These are phyloP conservation scores for Lordiphosa fenestrarum DNA, from an alignment of 2,888 invertebrate species.

Conservation along the genomic window DNA sequence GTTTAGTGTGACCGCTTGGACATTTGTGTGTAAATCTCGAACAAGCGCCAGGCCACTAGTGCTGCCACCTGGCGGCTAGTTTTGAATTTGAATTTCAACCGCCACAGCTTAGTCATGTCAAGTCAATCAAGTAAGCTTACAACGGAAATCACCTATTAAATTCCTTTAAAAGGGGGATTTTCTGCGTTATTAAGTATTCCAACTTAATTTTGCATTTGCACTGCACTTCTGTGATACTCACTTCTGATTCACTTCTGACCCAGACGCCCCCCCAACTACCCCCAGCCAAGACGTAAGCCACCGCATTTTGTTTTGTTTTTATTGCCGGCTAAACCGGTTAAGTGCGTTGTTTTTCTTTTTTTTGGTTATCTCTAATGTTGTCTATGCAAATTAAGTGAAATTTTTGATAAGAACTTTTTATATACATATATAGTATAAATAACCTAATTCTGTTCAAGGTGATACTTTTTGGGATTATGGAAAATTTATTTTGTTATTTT, in stretches of 20 bases:
- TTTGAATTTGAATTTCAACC: not conserved
- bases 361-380: conserved; percentile 1
- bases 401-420: not conserved
- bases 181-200: not conserved
- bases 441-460: too few relatives aligned
- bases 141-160: not conserved
- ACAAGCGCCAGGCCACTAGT: too few relatives aligned
- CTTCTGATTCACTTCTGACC: conserved; percentile 27
- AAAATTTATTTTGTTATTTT: not conserved
- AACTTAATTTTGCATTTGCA: conserved; percentile 14
- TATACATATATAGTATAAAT: too few relatives aligned
- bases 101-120: too few relatives aligned
- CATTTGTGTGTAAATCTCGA: not conserved
- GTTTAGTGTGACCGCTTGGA: conserved; percentile 11
- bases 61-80: conserved; percentile 4
- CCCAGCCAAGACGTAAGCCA: not conserved
- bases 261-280: conserved; percentile 1
- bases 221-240: conserved; percentile 16
- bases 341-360: conserved; percentile 17
- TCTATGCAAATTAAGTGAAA: conserved; percentile 5
- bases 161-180: too few relatives aligned
- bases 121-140: not conserved
- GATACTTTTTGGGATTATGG: not conserved
- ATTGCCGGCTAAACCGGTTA: conserved; percentile 44
- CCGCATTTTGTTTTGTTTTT: not conserved